Evolutionary conservation across 2,113 vertebrate species (phyloP).

Genomic region (Antechinus flavipes): DNA sequence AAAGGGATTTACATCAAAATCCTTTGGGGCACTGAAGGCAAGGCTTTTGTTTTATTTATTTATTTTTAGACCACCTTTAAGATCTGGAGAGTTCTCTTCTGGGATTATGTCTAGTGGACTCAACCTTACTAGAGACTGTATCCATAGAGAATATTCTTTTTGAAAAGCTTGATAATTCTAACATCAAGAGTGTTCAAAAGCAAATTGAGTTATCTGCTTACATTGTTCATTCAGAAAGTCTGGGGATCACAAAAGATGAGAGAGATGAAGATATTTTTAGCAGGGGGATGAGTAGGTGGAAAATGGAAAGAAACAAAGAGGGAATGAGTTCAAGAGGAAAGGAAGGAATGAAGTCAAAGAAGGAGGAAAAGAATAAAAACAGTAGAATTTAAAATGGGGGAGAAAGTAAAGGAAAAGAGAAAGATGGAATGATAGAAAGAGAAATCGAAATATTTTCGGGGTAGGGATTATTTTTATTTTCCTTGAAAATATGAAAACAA

Average conservation of each 20-base stretch:
- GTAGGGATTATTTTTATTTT: slow-evolving; percentile 25
- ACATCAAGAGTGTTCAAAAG: slow-evolving; percentile 50
- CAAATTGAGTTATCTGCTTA: slow-evolving; percentile 20
- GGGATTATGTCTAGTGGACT: slow-evolving; percentile 54
- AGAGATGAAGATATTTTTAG: not conserved
- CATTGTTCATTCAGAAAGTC: not conserved
- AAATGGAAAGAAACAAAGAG: not conserved
- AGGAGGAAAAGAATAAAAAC: not conserved
- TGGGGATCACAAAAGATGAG: not conserved
- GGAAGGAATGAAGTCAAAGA: not conserved
- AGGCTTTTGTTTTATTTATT: not conserved
- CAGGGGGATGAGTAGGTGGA: not conserved
- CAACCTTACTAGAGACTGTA: slow-evolving; percentile 7
- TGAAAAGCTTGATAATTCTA: slow-evolving; percentile 44
- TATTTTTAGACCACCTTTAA: slow-evolving; percentile 8
- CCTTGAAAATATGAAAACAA: slow-evolving; percentile 21
- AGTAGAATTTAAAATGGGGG: not conserved
- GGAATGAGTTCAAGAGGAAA: not conserved
- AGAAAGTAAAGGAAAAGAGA: not conserved
- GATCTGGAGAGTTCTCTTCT: slow-evolving; percentile 14
- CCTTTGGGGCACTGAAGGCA: not conserved
- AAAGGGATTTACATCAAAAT: not conserved
- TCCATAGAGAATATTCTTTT: not conserved
- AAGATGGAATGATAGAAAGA: not conserved
- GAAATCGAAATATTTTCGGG: not conserved